phyloP scores from a whole-genome alignment of 2,797 vertebrate species.

The Poeciliopsis turneri region DNA sequence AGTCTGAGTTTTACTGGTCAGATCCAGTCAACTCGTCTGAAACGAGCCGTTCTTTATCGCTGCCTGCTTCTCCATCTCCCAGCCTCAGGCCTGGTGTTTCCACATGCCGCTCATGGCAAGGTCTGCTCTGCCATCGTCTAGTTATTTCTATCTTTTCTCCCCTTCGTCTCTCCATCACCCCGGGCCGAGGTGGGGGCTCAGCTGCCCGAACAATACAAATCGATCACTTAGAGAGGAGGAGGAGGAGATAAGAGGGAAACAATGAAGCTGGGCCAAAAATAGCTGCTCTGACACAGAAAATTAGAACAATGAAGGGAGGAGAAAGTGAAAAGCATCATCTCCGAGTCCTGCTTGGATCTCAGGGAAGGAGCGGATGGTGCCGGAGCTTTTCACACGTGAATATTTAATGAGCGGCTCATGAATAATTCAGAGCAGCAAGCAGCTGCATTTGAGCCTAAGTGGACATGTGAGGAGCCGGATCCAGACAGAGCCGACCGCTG shows the following conservation, averaged over 20 bases:
- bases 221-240: conserved; percentile 72
- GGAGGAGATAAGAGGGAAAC: conserved; percentile 38
- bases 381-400: conserved; percentile 76
- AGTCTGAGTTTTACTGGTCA: conserved; percentile 38
- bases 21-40: conserved; percentile 34
- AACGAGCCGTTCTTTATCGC: conserved; percentile 15
- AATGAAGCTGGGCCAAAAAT: conserved; percentile 57
- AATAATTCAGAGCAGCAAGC: conserved; percentile 79
- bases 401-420: conserved; percentile 76
- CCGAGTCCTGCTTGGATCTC: conserved; percentile 33
- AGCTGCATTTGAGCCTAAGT: conserved; percentile 78
- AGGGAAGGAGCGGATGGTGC: conserved; percentile 59
- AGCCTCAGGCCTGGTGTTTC: conserved; percentile 46
- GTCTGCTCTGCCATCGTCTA: conserved; percentile 37
- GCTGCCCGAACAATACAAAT: conserved; percentile 79
- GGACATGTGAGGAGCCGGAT: conserved; percentile 70
- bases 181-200: conserved; percentile 64
- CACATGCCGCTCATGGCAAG: conserved; percentile 22
- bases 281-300: conserved; percentile 45
- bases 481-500: conserved; percentile 53
- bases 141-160: conserved; percentile 60
- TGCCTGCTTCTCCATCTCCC: conserved; percentile 29
- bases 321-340: conserved; percentile 21
- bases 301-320: conserved; percentile 12
- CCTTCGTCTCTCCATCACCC: conserved; percentile 63